A percentile compares a stretch with the other conserved stretches of the same genome.
Evolutionary conservation across 2,888 invertebrate species (phyloP).

Genomic region (Sympetrum striolatum): DNA sequence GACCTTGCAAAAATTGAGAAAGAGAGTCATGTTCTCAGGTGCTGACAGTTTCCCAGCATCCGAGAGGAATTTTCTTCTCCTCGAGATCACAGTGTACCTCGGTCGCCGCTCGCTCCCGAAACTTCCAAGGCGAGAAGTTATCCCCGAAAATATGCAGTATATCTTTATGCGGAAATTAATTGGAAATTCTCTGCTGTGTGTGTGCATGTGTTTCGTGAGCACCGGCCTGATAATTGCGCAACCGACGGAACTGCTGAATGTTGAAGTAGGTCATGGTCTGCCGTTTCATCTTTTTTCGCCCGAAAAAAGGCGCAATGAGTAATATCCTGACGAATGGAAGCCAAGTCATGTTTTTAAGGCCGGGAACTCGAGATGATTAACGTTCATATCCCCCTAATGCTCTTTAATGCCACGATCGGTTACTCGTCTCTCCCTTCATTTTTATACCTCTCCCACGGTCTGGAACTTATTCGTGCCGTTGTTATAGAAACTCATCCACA

Average conservation of each 20-base stretch:
- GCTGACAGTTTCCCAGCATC: neutral
- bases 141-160: neutral
- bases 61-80: too few species aligned
- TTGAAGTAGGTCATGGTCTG: neutral
- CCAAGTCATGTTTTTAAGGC: neutral
- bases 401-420: neutral
- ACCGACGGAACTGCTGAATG: neutral
- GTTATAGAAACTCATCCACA: too few species aligned
- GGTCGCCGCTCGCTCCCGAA: neutral
- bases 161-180: neutral
- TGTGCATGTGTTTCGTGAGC: neutral
- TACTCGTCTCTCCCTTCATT: neutral
- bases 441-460: neutral
- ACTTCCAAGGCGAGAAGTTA: neutral
- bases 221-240: neutral
- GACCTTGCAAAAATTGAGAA: neutral
- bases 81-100: neutral
- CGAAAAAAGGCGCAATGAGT: neutral
- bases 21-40: neutral
- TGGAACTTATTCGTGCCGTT: neutral
- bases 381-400: neutral
- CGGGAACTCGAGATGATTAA: neutral
- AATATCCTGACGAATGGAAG: neutral
- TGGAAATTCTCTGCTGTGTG: neutral
- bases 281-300: neutral